These are phyloP conservation scores for Lathronympha strigana DNA, from an alignment of 2,888 invertebrate species.

Conservation along the genomic window DNA sequence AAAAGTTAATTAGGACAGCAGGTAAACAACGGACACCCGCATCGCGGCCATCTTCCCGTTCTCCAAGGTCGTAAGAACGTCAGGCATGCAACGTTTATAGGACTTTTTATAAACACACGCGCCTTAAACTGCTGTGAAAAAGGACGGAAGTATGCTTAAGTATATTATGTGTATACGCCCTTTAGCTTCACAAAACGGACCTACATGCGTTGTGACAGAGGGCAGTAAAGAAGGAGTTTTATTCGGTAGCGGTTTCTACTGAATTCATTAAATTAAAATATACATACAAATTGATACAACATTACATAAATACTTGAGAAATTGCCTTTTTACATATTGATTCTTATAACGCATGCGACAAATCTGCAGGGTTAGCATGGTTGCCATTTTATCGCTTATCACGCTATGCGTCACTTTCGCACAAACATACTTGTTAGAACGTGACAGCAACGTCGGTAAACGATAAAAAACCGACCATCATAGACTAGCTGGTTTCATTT, in stretches of 20 bases:
- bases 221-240: conserved; percentile 15
- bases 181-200: conserved; percentile 25
- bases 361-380: no score
- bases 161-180: not conserved
- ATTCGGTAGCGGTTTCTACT: conserved; percentile 14
- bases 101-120: not conserved
- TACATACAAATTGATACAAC: conserved; percentile 11
- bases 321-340: not conserved
- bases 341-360: not conserved
- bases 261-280: conserved; percentile 27
- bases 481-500: no score
- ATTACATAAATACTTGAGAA: conserved; percentile 14
- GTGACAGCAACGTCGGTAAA: no score
- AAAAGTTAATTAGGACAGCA: conserved; percentile 65
- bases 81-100: not conserved
- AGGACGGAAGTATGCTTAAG: conserved; percentile 15
- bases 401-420: no score
- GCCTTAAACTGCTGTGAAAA: not conserved
- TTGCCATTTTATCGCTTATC: no score
- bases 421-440: no score
- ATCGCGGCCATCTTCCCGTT: conserved; percentile 48
- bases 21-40: conserved; percentile 73
- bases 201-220: conserved; percentile 43
- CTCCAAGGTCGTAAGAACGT: not conserved
- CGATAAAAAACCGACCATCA: no score